Evolutionary conservation across 2,888 invertebrate genomes (phyloP), one percentile per base, ranked within the genome.

Genomic region (Brachyptera putata): DNA sequence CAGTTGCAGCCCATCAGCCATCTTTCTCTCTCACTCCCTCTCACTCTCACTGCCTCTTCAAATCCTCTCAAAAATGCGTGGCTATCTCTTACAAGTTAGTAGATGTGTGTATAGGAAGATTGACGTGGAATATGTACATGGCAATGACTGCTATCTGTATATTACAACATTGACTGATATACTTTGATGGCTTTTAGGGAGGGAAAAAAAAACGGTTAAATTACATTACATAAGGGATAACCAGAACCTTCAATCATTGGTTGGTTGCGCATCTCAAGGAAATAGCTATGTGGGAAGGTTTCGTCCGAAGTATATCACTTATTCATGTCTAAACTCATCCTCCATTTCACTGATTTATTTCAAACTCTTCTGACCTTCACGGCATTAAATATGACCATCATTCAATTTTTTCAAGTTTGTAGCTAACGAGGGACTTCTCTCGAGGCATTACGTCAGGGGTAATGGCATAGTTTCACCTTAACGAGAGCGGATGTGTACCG

Each of bases 1-100:
- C 64, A 63, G 58, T 60, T 43, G 63, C 63, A 64, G 64, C 63
- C 63, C 58, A 61, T 63, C 61, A 55, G 25, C 41, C 57, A 30
- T 41, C 11, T 16, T 43, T 26, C 30, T 34, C n/a, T 30, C 59
- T 59, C 11, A 24, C 49, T 24, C 37, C 11, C 41, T 41, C 26
- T n/a, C 14, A 9, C 34, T 16, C 16, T 11, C 36, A 9, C 34
- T 36, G 21, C 53, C 30, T 53, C 53, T 46, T 46, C 22, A 46
- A 46, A 21, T n/a, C 24, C 46, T 41, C 56, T 56, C 37, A 39
- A 57, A 57, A 57, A 48, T 48, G 34, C 57, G 57, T 48, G 43
- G 34, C 43, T 14, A 22, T 48, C 57, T 41, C 26, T 22, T 37
- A 24, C n/a, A n/a, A n/a, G n/a, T n/a, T n/a, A n/a, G n/a, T n/a